These are phyloP conservation scores for Ariolimax columbianus DNA, from an alignment of 2,888 invertebrate genomes.

Conservation along the genomic window DNA sequence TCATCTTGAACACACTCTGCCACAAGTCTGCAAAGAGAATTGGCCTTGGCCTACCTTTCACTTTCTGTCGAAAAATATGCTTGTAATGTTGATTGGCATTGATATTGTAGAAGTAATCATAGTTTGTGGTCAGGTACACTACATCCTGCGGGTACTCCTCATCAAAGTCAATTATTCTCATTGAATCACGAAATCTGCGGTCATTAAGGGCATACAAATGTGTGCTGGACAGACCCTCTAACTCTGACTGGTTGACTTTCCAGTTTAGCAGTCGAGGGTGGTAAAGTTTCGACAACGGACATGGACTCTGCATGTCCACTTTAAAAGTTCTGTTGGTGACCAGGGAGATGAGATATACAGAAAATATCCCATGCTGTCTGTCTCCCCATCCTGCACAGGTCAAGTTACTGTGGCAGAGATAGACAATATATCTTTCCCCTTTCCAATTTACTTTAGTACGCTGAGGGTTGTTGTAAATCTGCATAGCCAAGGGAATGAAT, in stretches of 20 bases:
- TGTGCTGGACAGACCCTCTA: constrained; percentile 52
- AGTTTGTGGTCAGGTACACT: constrained; percentile 59
- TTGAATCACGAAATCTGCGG: constrained; percentile 54
- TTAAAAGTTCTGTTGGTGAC: constrained; percentile 59
- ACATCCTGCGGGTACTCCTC: constrained; percentile 57
- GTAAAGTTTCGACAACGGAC: constrained; percentile 53
- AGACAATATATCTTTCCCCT: constrained; percentile 54
- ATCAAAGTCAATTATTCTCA: constrained; percentile 56
- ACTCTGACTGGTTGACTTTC: constrained; percentile 50
- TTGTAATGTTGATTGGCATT: constrained; percentile 55
- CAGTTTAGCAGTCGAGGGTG: constrained; percentile 57
- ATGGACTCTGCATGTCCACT: constrained; percentile 57
- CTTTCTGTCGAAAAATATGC: constrained; percentile 51
- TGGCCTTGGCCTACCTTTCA: constrained; percentile 53
- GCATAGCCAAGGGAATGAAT: constrained; percentile 36
- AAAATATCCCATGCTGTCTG: constrained; percentile 59
- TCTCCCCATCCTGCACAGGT: constrained; percentile 61
- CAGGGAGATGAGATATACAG: constrained; percentile 56
- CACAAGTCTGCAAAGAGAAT: constrained; percentile 56
- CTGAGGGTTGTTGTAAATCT: constrained; percentile 46
- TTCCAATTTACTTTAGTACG: constrained; percentile 39
- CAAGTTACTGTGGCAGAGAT: constrained; percentile 55
- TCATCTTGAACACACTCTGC: constrained; percentile 58
- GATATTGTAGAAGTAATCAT: constrained; percentile 57
- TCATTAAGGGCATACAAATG: constrained; percentile 56